These are phyloP conservation scores for Hypotaenidia philippensis DNA, from an alignment of 2,797 vertebrate species.

Conservation along the genomic window DNA sequence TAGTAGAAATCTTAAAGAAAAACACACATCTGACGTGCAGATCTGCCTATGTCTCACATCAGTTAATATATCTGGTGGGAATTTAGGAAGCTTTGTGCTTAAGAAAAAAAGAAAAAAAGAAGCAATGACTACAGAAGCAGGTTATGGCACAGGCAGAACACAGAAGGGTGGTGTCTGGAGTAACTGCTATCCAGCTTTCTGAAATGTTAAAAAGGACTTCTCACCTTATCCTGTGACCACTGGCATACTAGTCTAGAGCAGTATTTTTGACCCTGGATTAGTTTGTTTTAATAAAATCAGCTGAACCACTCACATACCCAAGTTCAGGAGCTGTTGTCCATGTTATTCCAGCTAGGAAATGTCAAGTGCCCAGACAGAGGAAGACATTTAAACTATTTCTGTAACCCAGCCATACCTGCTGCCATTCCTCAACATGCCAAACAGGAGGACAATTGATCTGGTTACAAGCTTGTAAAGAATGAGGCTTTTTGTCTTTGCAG, in stretches of 20 bases:
- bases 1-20: neutral
- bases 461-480: conserved; percentile 88
- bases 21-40: neutral
- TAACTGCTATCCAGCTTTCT: neutral
- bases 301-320: neutral
- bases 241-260: neutral
- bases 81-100: neutral
- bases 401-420: conserved; percentile 80
- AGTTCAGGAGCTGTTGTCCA: accelerated
- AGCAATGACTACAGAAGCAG: neutral
- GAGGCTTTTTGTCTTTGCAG: conserved; percentile 84
- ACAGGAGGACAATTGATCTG: conserved; percentile 89
- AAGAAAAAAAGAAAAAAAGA: neutral
- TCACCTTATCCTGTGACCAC: neutral
- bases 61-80: neutral
- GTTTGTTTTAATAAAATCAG: neutral
- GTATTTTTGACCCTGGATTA: neutral
- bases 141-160: neutral
- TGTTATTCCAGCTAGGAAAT: neutral
- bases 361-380: neutral
- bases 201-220: neutral
- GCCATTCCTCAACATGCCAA: conserved; percentile 91
- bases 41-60: neutral
- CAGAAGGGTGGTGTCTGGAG: neutral
- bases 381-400: neutral